Base-by-base conservation (phyloP, 2,113 vertebrate species). In the Phalacrocorax carbo region DNA sequence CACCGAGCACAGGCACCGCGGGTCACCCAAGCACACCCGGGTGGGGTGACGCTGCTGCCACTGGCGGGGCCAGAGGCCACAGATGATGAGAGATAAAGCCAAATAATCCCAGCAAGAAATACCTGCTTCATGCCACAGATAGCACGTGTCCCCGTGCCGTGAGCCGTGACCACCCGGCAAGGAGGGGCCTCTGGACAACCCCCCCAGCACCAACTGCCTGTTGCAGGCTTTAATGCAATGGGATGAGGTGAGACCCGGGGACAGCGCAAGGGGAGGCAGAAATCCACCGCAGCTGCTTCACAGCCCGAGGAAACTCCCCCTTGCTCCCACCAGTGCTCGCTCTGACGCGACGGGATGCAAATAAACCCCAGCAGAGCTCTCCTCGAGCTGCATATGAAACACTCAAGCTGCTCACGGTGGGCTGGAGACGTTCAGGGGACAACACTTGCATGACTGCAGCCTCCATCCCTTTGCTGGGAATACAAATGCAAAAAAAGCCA, bases 151-250 rank as follows among this genome's bases (percentile, higher is more conserved):
- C 38, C 46, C 6, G 1, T 7, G 18, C 48, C 16, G 3, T 4
- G 3, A 52, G 26, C 25, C 2, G 1, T 12, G n/a, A 32, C 20
- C 3, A 0, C 22, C 15, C 0, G 2, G 46, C 13, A 55, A 65
- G 27, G 27, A 2, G 72, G 23, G 34, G 85, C 17, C 44, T 38
- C 32, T 3, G 1, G 58, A 21, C 18, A 15, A 17, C 23, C 27
- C 27, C 42, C 58, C 27, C 49, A 25, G 23, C 86, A 42, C 57
- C 5, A 1, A 29, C 22, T 13, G 55, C 32, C 38, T 19, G 7
- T 3, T 10, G 11, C 13, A 3, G 57, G 36, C 9, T n/a, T 32
- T 27, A 71, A 51, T 13, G 36, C 73, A 27, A 22, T 0, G 3
- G 86, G 40, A 65, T 4, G 12, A 29, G 34, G 8, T 44, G 48